Percentiles rank a stretch among this genome's conserved stretches.
Conservation (phyloP, 2,888 invertebrate species). For the Dicyrtomina minuta region DNA sequence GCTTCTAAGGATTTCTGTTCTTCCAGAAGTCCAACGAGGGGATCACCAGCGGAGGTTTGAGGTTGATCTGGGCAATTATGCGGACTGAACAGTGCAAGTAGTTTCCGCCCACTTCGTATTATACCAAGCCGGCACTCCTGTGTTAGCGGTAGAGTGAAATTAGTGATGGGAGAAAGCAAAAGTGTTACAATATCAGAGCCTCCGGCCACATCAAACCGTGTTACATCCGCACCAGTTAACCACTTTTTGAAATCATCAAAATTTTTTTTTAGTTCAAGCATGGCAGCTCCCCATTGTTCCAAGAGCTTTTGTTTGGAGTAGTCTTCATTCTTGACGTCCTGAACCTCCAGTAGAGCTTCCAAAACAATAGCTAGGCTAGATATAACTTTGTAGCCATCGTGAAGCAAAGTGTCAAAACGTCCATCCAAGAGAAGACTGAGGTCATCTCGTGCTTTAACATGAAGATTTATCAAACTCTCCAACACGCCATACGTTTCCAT, state of each 20-base stretch:
- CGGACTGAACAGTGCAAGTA: slow-evolving; percentile 6
- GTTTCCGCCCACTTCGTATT: slow-evolving; percentile 13
- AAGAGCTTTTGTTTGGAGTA: slow-evolving; percentile 19
- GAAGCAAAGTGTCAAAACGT: slow-evolving; percentile 6
- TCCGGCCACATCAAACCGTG: neutral
- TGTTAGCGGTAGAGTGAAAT: slow-evolving; percentile 29
- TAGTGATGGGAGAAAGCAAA: slow-evolving; percentile 28
- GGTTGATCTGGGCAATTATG: neutral
- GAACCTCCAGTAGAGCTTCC: neutral
- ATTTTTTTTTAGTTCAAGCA: slow-evolving; percentile 7
- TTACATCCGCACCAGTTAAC: slow-evolving; percentile 17
- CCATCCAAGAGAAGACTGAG: slow-evolving; percentile 17
- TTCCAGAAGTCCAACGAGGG: slow-evolving; percentile 19
- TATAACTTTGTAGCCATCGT: slow-evolving; percentile 19
- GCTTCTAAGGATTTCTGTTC: slow-evolving; percentile 23
- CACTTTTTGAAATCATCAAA: slow-evolving; percentile 20
- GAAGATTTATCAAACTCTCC: slow-evolving; percentile 30
- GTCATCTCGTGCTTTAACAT: slow-evolving; percentile 27
- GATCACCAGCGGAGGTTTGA: slow-evolving; percentile 2
- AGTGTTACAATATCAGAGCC: slow-evolving; percentile 20
- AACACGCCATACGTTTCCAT: slow-evolving; percentile 21
- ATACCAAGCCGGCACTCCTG: slow-evolving; percentile 20
- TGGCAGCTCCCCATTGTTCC: slow-evolving; percentile 23
- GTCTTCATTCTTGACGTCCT: neutral
- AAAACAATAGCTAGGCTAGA: neutral